phyloP scores from a whole-genome alignment of 2,888 invertebrate species.

The Philhelius pedissequus region DNA sequence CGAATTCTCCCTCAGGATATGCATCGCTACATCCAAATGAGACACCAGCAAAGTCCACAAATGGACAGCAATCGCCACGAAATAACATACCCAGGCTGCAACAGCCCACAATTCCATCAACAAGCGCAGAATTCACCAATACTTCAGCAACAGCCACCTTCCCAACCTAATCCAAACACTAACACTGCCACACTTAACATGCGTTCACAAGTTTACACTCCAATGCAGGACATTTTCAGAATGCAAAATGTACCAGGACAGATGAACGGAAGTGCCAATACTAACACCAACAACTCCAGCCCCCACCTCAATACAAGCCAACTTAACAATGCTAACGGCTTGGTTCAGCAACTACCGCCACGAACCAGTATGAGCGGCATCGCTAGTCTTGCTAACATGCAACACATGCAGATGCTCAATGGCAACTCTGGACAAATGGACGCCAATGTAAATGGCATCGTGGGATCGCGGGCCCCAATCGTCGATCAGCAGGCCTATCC shows the following conservation, averaged over 20 bases:
- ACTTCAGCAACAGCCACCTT: constrained; percentile 70
- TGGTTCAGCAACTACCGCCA: constrained; percentile 68
- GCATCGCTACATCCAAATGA: constrained; percentile 77
- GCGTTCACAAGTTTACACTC: constrained; percentile 74
- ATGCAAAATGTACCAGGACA: constrained; percentile 73
- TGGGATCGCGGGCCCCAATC: constrained; percentile 49
- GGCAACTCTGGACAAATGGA: constrained; percentile 63
- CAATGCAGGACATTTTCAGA: constrained; percentile 75
- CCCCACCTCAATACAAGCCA: constrained; percentile 77
- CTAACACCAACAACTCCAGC: constrained; percentile 75
- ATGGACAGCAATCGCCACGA: constrained; percentile 72
- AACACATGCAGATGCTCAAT: constrained; percentile 74
- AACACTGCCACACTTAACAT: constrained; percentile 64
- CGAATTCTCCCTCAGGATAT: constrained; percentile 73
- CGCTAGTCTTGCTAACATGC: constrained; percentile 75
- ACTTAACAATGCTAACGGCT: constrained; percentile 74
- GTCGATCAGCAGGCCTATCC: constrained; percentile 72
- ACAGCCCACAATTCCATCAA: constrained; percentile 68
- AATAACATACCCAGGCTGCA: constrained; percentile 48
- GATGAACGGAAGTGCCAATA: constrained; percentile 71
- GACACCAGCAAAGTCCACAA: constrained; percentile 70
- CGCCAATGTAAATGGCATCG: constrained; percentile 55
- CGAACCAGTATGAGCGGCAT: constrained; percentile 78
- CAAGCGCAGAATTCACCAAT: constrained; percentile 73
- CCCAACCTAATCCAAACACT: constrained; percentile 52